Base-by-base conservation (phyloP, 2,113 vertebrate genomes). In the Collichthys lucidus region DNA sequence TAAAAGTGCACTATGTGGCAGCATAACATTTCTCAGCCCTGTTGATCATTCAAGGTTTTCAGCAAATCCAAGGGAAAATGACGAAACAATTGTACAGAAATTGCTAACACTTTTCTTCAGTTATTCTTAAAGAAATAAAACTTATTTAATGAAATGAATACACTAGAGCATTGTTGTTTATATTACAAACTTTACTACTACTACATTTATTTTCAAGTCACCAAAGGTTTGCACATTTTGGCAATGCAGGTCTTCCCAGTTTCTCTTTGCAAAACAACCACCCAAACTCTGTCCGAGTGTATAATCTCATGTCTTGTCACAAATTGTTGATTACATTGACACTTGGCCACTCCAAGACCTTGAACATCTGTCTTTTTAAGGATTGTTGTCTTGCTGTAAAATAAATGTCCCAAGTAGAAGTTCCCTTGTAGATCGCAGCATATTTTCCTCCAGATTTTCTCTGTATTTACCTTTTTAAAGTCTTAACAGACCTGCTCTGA, bases 101-200 rank as follows among this genome's bases (percentile, higher is more conserved):
- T 95, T 94, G 93, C 94, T 94, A 93, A 94, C 93, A 92, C 84
- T 92, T 95, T 95, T 95, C 94, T 92, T 93, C 94, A 93, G 89
- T 91, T 94, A 94, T 95, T 95, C 93, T 94, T 94, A 95, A 95
- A 94, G 92, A 94, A 96, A 96, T 95, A 96, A 95, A 95, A 93
- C 83, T 92, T 95, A 96, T 95, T 95, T 95, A 95, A 95, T 94
- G 91, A 95, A 93, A 95, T 82, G 3, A 59, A 83, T 79, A 40
- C 62, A 68, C 22, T 65, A 42, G 73, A 57, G 50, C 56, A 50
- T 85, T 83, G 31, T 91, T 14, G 22, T 56, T 73, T 89, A 24
- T 83, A 22, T 50, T 17, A 4, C 10, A 52, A 16, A 65, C 4
- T 20, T 17, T 66, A 17, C 40, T 26, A 26, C 26, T 26, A 26